phyloP scores from a whole-genome alignment of 2,797 vertebrate species.

The Danio tinwini region DNA sequence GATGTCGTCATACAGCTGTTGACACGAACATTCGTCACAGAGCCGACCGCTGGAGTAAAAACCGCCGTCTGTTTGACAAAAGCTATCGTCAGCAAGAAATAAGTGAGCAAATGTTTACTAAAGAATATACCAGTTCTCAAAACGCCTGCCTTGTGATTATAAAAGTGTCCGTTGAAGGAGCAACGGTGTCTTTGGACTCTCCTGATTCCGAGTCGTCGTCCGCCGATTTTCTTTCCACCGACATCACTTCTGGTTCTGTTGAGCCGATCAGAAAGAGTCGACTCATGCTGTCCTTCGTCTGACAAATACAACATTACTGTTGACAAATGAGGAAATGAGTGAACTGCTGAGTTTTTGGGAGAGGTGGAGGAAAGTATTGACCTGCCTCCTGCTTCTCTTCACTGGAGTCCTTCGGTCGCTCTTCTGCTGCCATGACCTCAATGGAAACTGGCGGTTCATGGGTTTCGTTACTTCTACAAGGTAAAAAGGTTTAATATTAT shows the following conservation, averaged over 20 bases:
- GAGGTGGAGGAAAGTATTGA: slow-evolving; percentile 41
- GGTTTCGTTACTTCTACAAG: slow-evolving; percentile 61
- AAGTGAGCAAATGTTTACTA: neutral
- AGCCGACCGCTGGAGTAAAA: slow-evolving; percentile 91
- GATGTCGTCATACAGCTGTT: slow-evolving; percentile 95
- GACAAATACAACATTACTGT: neutral
- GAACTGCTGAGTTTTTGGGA: neutral
- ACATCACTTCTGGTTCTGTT: slow-evolving; percentile 91
- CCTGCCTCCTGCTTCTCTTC: slow-evolving; percentile 66
- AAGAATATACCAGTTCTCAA: neutral
- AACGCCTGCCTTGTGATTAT: slow-evolving; percentile 89
- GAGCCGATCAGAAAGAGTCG: slow-evolving; percentile 76
- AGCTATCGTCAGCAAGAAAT: slow-evolving; percentile 6
- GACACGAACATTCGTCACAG: slow-evolving; percentile 92
- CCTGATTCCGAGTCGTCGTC: slow-evolving; percentile 66
- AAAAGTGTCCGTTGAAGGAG: slow-evolving; percentile 98
- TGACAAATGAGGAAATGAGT: neutral
- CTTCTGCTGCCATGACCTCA: slow-evolving; percentile 77
- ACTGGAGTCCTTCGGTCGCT: slow-evolving; percentile 28
- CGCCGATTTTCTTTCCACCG: slow-evolving; percentile 82
- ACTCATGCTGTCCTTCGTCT: slow-evolving; percentile 73
- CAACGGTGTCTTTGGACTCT: slow-evolving; percentile 90
- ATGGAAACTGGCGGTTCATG: slow-evolving; percentile 80
- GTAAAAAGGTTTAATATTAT: neutral
- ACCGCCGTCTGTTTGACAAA: slow-evolving; percentile 84